Evolutionary conservation across 64 coral and sea anemone genomes (phyloP).

Genomic region (Cladopsammia gracilis): DNA sequence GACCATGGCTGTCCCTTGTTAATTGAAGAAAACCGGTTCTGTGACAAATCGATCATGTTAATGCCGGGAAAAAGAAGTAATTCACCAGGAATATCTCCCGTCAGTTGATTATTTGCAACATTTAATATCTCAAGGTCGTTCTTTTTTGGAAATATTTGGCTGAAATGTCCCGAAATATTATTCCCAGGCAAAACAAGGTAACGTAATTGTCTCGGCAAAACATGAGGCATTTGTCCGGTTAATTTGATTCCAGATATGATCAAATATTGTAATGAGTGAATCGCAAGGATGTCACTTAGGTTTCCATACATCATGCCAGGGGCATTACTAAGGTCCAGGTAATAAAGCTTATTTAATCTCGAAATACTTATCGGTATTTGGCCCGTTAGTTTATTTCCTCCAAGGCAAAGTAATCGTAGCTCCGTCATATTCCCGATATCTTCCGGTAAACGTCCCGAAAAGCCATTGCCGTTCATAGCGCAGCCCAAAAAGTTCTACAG

Average conservation of each 20-base stretch:
- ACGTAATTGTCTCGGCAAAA: background rate
- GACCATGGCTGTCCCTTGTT: constrained; percentile 48
- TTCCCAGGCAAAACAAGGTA: constrained; percentile 7
- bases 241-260: constrained; percentile 30
- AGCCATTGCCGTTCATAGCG: background rate
- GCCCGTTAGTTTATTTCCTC: constrained; percentile 32
- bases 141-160: background rate
- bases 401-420: background rate
- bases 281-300: background rate
- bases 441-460: constrained; percentile 30
- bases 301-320: constrained; percentile 42
- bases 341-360: background rate
- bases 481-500: background rate
- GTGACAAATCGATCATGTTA: constrained; percentile 32
- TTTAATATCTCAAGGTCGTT: background rate
- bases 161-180: background rate
- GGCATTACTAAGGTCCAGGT: constrained; percentile 25
- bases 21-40: constrained; percentile 43
- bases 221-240: constrained; percentile 1
- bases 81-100: constrained; percentile 28
- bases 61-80: background rate
- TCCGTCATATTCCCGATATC: constrained; percentile 42
- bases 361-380: constrained; percentile 51
- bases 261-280: background rate
- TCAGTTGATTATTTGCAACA: constrained; percentile 43